Base-by-base conservation (phyloP, 2,113 vertebrate genomes). In the Oncorhynchus gorbuscha region DNA sequence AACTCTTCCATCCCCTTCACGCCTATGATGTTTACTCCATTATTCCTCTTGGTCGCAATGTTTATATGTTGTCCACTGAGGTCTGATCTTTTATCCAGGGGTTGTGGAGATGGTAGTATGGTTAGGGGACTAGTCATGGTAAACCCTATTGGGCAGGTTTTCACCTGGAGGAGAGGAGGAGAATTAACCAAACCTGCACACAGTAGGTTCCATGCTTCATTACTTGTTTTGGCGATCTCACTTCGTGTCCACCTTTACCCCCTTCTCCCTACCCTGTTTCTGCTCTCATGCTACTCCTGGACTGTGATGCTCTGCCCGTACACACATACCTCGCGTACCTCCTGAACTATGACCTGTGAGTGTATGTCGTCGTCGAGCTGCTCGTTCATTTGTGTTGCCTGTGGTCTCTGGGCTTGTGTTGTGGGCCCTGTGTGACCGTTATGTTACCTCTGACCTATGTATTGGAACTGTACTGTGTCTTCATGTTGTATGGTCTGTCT, bases 11-110 rank as follows among this genome's bases (percentile, higher is more conserved):
- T 76, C 78, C 14, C 12, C 51, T 87, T 76, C 84, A 77, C 83
- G 77, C 84, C 79, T 9, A 66, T 75, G 49, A 76, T 87, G 84
- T 83, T 3, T 13, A 6, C 51, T 61, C 9, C 20, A 79, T 84
- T 55, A 48, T 79, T 74, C 30, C 67, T 72, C 59, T 48, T 59
- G 24, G 71, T 80, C 71, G 62, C 73, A 71, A 30, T 86, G 64
- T 68, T 88, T 77, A 71, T 69, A 84, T 78, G 78, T 45, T 79
- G 78, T 84, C 86, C 39, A 70, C 85, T 78, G 51, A 55, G 51
- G 51, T 55, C 51, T 55, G 51, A 45, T 12, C 39, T 55, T 14
- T 14, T 55, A 18, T 16, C 16, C 51, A 18, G 51, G 51, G 39
- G 39, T 45, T 45, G 39, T 12, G 9, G 39, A 9, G 39, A 45